Percentiles rank a stretch among this genome's conserved stretches.
Evolutionary conservation across 1,140 invertebrate genomes (phyloP).

Genomic region (Rhagoletis zephyria): DNA sequence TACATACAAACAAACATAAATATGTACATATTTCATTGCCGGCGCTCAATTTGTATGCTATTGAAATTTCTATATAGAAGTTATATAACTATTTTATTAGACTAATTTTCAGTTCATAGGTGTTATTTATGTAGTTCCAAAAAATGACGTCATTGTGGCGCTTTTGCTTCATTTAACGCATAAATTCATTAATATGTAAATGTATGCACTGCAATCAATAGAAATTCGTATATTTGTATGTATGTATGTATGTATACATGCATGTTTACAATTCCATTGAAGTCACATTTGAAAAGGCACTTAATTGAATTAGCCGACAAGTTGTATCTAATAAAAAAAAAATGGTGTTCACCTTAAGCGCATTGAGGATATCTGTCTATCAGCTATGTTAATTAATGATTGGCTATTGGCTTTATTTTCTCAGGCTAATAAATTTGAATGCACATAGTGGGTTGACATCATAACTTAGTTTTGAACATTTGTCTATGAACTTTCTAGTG

Average conservation of each 20-base stretch:
- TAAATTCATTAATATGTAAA: too few species aligned
- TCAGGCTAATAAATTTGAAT: neutral
- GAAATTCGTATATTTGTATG: neutral
- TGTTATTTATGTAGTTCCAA: too few species aligned
- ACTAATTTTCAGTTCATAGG: too few species aligned
- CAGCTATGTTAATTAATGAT: neutral
- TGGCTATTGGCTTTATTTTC: constrained; percentile 4
- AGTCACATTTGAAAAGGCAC: constrained; percentile 26
- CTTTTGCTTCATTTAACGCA: too few species aligned
- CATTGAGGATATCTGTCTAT: constrained; percentile 3
- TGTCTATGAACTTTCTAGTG: neutral
- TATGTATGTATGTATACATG: neutral
- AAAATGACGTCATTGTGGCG: too few species aligned
- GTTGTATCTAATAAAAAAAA: too few species aligned
- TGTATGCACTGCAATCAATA: too few species aligned
- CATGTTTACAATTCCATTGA: neutral
- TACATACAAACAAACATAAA: too few species aligned
- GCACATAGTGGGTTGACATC: constrained; percentile 3
- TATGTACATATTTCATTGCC: neutral
- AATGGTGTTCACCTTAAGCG: constrained; percentile 35
- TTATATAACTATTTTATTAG: too few species aligned
- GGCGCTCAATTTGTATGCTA: neutral
- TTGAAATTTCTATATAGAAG: too few species aligned
- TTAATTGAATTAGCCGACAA: constrained; percentile 45
- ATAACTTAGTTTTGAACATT: constrained; percentile 10